phyloP scores from a whole-genome alignment of 2,113 vertebrate species.

The Bos indicus region DNA sequence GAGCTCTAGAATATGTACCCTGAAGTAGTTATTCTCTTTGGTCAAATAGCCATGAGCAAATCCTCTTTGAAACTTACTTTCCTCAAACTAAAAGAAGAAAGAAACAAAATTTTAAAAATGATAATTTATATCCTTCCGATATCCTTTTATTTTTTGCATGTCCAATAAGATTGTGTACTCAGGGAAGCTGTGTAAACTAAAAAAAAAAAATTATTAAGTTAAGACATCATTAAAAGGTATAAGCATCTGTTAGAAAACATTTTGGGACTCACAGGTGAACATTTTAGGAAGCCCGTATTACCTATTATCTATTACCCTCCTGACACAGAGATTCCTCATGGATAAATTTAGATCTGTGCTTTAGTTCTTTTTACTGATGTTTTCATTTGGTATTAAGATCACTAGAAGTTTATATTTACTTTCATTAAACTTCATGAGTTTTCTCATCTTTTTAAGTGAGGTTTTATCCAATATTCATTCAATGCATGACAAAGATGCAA shows the following conservation, averaged over 20 bases:
- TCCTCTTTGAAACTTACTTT: not conserved
- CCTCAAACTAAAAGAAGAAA: not conserved
- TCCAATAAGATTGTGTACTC: not conserved
- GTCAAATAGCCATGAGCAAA: not conserved
- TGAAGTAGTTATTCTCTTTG: not conserved
- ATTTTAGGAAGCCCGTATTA: not conserved
- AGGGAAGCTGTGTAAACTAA: not conserved
- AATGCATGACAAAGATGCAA: not conserved
- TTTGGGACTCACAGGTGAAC: not conserved
- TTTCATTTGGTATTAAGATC: not conserved
- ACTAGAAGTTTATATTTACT: not conserved
- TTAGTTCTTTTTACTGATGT: not conserved
- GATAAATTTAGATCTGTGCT: not conserved
- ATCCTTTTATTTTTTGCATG: not conserved
- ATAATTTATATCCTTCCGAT: not conserved
- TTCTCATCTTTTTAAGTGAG: not conserved
- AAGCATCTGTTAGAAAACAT: not conserved
- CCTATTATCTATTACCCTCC: not conserved
- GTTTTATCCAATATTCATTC: not conserved
- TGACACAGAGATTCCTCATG: not conserved
- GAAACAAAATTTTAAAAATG: not conserved
- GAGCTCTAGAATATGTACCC: not conserved
- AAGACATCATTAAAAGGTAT: not conserved
- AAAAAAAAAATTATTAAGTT: not conserved
- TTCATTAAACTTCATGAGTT: not conserved